These are phyloP conservation scores for Piscicola geometra DNA, from an alignment of 2,888 invertebrate genomes.

Conservation along the genomic window DNA sequence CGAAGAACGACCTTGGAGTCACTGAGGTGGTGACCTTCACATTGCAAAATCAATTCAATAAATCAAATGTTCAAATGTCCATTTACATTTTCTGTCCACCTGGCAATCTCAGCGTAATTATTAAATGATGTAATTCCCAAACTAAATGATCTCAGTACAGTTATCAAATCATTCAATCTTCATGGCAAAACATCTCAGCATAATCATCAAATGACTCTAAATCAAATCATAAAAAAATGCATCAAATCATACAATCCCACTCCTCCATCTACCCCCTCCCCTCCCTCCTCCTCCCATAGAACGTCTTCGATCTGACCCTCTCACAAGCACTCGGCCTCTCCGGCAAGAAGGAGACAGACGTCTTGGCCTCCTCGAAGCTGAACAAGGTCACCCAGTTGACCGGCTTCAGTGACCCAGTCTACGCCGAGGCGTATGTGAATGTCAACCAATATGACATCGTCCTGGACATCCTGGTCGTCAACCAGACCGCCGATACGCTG, in stretches of 20 bases:
- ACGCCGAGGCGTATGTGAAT: slow-evolving; percentile 98
- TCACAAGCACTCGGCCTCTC: slow-evolving; percentile 73
- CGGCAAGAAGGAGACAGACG: slow-evolving; percentile 57
- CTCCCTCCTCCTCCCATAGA: slow-evolving; percentile 49
- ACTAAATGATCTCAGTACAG: too few species aligned
- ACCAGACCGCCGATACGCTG: slow-evolving; percentile 91
- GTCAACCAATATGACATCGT: slow-evolving; percentile 88
- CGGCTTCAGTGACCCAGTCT: slow-evolving; percentile 98
- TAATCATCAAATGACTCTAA: too few species aligned
- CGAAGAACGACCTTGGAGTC: slow-evolving; percentile 61
- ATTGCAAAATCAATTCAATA: too few species aligned
- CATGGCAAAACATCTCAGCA: too few species aligned
- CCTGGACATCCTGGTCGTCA: slow-evolving; percentile 85
- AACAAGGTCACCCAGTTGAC: slow-evolving; percentile 86
- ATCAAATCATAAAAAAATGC: too few species aligned
- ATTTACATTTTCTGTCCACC: too few species aligned
- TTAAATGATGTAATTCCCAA: too few species aligned
- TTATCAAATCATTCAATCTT: too few species aligned
- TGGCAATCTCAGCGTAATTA: too few species aligned
- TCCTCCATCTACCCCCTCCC: too few species aligned
- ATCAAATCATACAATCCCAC: too few species aligned
- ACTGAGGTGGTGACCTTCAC: slow-evolving; percentile 61
- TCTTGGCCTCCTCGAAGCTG: slow-evolving; percentile 60
- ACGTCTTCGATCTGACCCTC: slow-evolving; percentile 90
- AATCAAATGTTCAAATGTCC: too few species aligned